A percentile compares a stretch with the other conserved stretches of the same genome.
Evolutionary conservation across 2,113 vertebrate species (phyloP).

Genomic region (Centrocercus urophasianus): DNA sequence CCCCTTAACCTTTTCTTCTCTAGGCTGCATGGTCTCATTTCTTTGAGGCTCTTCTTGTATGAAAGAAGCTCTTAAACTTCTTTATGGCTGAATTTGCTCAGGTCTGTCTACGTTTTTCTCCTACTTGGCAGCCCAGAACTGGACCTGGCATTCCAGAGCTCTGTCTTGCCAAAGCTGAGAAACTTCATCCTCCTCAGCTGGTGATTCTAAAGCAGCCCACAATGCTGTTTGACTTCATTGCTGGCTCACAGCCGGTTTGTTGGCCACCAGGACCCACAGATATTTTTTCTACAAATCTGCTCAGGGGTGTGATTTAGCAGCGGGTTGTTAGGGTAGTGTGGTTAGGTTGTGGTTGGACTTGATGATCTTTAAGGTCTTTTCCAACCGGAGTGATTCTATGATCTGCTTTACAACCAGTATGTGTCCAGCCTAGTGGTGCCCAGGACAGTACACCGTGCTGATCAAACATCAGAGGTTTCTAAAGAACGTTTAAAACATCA

Average conservation of each 20-base stretch:
- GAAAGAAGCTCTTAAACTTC: neutral
- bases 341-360: too few relatives aligned
- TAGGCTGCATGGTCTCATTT: neutral
- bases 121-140: neutral
- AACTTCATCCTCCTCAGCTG: neutral
- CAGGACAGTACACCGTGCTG: neutral
- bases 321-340: too few relatives aligned
- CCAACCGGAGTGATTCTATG: too few relatives aligned
- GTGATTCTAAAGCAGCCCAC: neutral
- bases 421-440: neutral
- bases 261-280: fast-evolving
- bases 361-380: too few relatives aligned
- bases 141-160: neutral
- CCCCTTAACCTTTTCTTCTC: neutral
- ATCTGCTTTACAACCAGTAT: neutral
- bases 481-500: neutral
- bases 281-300: neutral
- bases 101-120: neutral
- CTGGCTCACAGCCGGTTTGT: neutral
- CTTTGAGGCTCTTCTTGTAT: neutral
- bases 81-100: neutral
- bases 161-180: neutral
- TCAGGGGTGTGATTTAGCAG: neutral
- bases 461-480: neutral
- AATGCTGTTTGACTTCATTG: neutral